These are phyloP conservation scores for Sciurus niger DNA, from an alignment of 2,113 vertebrate species.

Conservation along the genomic window DNA sequence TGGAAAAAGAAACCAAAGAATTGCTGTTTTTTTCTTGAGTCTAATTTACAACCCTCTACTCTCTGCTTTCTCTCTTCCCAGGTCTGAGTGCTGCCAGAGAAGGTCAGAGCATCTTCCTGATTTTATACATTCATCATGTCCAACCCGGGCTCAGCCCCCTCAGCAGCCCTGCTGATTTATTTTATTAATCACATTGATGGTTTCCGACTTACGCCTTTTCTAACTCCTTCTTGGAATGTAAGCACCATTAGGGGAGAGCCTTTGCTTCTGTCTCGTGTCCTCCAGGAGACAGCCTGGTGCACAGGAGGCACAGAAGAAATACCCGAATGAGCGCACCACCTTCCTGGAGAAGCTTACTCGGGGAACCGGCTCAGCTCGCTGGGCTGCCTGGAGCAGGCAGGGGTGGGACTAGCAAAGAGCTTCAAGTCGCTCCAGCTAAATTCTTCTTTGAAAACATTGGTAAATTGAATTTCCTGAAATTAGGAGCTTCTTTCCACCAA, in stretches of 20 bases:
- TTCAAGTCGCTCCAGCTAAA: background rate
- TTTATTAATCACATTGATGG: background rate
- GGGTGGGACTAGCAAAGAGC: background rate
- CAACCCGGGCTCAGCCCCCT: background rate
- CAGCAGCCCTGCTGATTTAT: background rate
- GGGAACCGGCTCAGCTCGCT: background rate
- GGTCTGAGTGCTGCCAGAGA: background rate
- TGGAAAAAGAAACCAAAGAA: background rate
- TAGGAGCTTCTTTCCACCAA: background rate
- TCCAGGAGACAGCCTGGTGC: background rate
- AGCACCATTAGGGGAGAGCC: background rate
- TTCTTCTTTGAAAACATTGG: background rate
- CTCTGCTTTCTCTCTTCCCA: background rate
- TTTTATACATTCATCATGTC: background rate
- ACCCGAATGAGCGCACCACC: background rate
- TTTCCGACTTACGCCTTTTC: background rate
- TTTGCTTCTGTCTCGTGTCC: background rate
- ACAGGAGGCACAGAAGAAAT: background rate
- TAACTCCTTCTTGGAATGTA: background rate
- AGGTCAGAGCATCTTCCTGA: slow-evolving; percentile 19
- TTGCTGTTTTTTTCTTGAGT: background rate
- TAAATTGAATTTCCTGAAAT: background rate
- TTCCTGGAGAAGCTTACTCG: background rate
- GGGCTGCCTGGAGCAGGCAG: accelerated
- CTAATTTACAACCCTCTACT: background rate